Conservation (phyloP, 2,797 vertebrate species). For the Mormyrops attenuatus region DNA sequence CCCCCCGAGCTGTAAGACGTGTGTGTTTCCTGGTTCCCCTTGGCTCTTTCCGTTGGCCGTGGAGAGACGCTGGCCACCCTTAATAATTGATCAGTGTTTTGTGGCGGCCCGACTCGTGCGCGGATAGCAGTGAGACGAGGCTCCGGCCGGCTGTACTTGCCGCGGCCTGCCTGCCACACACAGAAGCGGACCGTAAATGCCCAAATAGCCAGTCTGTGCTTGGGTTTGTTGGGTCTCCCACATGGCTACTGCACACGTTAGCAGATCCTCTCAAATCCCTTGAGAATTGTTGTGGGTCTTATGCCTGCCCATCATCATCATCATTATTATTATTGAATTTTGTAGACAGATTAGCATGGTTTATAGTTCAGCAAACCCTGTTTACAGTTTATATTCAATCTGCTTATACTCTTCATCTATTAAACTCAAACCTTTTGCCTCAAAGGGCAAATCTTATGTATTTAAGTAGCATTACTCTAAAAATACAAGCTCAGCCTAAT, state of each 20-base stretch:
- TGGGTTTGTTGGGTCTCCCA: not conserved
- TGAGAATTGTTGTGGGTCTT: not conserved
- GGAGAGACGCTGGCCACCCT: not conserved
- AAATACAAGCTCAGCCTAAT: not conserved
- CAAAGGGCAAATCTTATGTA: not conserved
- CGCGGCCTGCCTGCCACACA: not conserved
- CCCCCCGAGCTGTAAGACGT: not conserved
- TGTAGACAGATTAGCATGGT: not conserved
- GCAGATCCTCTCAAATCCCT: not conserved
- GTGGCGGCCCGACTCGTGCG: not conserved
- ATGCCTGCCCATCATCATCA: not conserved
- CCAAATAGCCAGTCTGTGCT: not conserved
- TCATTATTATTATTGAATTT: not conserved
- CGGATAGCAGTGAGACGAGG: not conserved
- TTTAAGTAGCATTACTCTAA: not conserved
- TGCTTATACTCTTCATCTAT: not conserved
- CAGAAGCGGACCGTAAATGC: no score
- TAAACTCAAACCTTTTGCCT: not conserved
- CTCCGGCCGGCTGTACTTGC: not conserved
- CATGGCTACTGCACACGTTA: not conserved
- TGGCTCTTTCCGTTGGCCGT: not conserved
- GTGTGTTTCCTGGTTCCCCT: not conserved
- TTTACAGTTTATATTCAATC: not conserved
- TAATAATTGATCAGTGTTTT: constrained; percentile 17
- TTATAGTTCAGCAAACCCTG: not conserved